Evolutionary conservation across 2,797 vertebrate genomes (phyloP), one percentile per base, ranked within the genome.

Genomic region (Chelidonichthys spinosus): DNA sequence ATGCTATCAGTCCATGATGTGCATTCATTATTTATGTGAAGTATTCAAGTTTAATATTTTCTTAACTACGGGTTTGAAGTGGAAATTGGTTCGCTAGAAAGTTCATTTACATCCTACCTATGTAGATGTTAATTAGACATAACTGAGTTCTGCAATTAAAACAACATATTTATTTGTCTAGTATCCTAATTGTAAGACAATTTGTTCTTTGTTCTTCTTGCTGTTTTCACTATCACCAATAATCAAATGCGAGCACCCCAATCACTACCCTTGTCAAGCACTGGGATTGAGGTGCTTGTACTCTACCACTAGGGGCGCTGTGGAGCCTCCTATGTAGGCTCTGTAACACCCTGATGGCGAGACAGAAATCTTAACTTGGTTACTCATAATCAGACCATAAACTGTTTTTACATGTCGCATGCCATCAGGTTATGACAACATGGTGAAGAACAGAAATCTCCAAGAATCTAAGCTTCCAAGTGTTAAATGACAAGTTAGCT

Each of bases 331-430:
- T 55, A 33, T 39, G 50, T 17, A 70, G 33, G 49, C 37, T 62
- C 11, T 46, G 37, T n/a, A 66, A 52, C 62, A 62, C 67, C 11
- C 36, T 37, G 35, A 64, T 53, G 3, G 4, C 56, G 50, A 18
- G 17, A 18, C 7, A n/a, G 17, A 33, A 39, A 6, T 55, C 9
- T 62, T 36, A 66, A 37, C 14, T 17, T 10, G 3, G 17, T 63
- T 44, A 44, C 15, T 50, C 14, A 37, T 33, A 62, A 64, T 62
- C 32, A 7, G 25, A 14, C n/a, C 33, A 72, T 4, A 1, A 15
- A 46, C 56, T 11, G 33, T 64, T 55, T 73, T 61, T 63, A 40
- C 54, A 60, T 56, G n/a, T 62, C 46, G 18, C 32, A 47, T 43
- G 18, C 35, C 54, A 61, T 49, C 44, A 33, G 11, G 2, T 62